Base-by-base conservation (phyloP, 2,113 vertebrate genomes). In the Apeltes quadracus region DNA sequence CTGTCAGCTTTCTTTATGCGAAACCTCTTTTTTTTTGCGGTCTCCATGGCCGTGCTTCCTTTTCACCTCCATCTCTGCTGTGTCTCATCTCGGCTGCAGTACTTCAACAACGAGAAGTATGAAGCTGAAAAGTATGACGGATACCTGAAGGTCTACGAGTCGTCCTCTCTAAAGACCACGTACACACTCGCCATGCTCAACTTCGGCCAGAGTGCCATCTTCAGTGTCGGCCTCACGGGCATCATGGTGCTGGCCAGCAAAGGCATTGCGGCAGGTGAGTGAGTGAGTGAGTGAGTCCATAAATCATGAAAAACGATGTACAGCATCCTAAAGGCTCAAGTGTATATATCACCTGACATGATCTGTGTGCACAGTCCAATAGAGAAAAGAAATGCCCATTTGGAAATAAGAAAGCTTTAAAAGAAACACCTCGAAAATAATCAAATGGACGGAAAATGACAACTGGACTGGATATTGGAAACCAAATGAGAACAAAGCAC, bases 31-130 rank as follows among this genome's bases (percentile, higher is more conserved):
- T n/a, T 55, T 57, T 20, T 57, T 20, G 8, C 25, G 23, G 12
- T 71, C 56, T 84, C 43, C 8, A 4, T 78, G 46, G 36, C 66
- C 69, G 27, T 75, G 61, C 70, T 57, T 77, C 62, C 61, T 11
- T 38, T 39, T 58, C 46, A 51, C 36, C 34, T 59, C 53, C 29
- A 46, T 50, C 44, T 54, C 51, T 74, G 69, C 23, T 72, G 20
- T 63, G 55, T 76, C 59, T 66, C 68, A 10, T 78, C 59, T 84
- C 29, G 25, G 13, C 72, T 75, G 0, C 67, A 99, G 98, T 99
- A 99, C 92, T 99, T 99, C 92, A 99, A 99, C 92, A 98, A 99
- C 71, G 98, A 99, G 85, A 97, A 95, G 69, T 99, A 98, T 1
- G 98, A 99, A 93, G 96, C 97, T 34, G 93, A 97, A 46, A 93